phyloP scores from a whole-genome alignment of 2,113 vertebrate genomes.

The Anser cygnoides region DNA sequence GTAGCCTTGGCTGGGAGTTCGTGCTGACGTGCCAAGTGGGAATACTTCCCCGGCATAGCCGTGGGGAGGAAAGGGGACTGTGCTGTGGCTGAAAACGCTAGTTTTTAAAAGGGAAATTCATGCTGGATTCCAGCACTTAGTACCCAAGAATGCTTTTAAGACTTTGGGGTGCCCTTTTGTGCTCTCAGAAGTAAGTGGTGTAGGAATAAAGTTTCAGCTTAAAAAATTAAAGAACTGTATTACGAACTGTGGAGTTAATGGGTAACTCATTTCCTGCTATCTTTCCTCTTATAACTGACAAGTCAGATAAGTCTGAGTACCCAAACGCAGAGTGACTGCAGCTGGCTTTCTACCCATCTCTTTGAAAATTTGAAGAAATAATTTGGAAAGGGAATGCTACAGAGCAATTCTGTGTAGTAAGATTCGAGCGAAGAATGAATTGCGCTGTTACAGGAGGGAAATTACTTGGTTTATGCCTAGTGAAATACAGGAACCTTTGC shows the following conservation, averaged over 20 bases:
- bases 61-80: background rate
- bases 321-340: background rate
- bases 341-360: background rate
- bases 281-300: background rate
- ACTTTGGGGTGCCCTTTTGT: background rate
- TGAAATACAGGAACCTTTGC: background rate
- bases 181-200: background rate
- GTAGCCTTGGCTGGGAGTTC: slow-evolving; percentile 21
- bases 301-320: background rate
- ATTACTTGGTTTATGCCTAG: background rate
- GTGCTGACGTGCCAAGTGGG: slow-evolving; percentile 37
- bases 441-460: background rate
- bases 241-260: background rate
- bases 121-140: background rate
- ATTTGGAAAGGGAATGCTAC: background rate
- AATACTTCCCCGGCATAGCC: background rate
- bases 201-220: background rate
- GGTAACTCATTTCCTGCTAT: background rate
- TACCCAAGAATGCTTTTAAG: background rate
- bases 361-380: background rate
- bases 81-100: background rate
- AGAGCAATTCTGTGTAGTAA: background rate
- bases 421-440: slow-evolving; percentile 22
- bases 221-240: background rate
- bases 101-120: background rate